Conservation (phyloP, 64 coral and sea anemone genomes). For the Hydrozoanthus tunicans region DNA sequence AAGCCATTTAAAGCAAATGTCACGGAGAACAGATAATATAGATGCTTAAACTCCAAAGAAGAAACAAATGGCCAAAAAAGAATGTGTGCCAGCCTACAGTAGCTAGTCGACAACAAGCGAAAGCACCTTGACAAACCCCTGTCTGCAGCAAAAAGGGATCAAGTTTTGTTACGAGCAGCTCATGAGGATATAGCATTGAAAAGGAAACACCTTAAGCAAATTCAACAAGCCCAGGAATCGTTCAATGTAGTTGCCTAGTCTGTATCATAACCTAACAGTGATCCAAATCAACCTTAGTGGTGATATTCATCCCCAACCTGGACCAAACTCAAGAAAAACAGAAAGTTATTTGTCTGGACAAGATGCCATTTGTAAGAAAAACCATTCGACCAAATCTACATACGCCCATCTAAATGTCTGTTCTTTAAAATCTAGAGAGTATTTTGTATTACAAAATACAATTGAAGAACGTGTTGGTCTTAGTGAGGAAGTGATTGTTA, state of each 20-base stretch:
- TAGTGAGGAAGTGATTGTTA: conserved; percentile 29
- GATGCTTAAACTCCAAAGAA: neutral
- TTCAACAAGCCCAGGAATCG: neutral
- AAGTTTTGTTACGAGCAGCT: conserved; percentile 38
- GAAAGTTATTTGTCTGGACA: neutral
- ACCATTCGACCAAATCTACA: neutral
- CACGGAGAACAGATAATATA: neutral
- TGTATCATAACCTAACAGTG: conserved; percentile 7
- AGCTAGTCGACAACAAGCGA: conserved; percentile 50
- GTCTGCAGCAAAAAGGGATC: conserved; percentile 44
- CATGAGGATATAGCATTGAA: conserved; percentile 31
- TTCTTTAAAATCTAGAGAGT: neutral
- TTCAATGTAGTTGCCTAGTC: conserved; percentile 26
- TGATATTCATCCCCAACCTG: conserved; percentile 1
- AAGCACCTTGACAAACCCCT: conserved; percentile 53
- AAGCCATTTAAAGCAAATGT: too few species aligned
- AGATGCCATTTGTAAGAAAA: neutral
- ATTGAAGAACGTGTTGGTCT: conserved; percentile 17
- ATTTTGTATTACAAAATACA: too few species aligned
- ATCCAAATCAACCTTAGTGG: neutral
- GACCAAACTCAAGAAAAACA: neutral
- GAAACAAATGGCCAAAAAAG: neutral
- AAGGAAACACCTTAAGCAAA: conserved; percentile 10
- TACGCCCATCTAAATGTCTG: neutral
- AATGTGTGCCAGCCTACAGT: neutral